Conservation (phyloP, 1,140 invertebrate genomes). For the Trichonephila clavipes region DNA sequence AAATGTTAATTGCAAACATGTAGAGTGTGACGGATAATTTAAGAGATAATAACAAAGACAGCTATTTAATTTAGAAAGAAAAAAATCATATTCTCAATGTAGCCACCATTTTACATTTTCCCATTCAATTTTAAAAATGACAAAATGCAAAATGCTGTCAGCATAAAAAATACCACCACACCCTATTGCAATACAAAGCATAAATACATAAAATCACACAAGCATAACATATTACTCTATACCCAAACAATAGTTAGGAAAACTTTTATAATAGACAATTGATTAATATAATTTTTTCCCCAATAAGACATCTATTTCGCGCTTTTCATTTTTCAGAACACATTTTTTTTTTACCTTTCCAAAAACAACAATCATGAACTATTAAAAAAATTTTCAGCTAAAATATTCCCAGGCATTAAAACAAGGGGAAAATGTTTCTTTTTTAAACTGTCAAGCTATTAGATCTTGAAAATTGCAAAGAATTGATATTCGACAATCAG, state of each 20-base stretch:
- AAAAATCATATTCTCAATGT: background rate
- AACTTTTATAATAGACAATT: conserved; percentile 14
- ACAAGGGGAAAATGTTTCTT: background rate
- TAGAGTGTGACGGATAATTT: background rate
- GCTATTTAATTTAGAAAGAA: background rate
- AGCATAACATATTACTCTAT: background rate
- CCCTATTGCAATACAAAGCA: background rate
- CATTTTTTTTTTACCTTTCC: background rate
- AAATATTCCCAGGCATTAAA: background rate
- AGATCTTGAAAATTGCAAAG: background rate
- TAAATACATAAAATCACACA: background rate
- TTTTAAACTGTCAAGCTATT: background rate
- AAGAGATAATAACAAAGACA: background rate
- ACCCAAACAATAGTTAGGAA: background rate
- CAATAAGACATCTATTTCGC: background rate
- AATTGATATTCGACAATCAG: background rate
- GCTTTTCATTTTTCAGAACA: background rate
- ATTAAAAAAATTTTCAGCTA: background rate
- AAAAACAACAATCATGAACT: background rate
- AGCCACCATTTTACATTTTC: background rate
- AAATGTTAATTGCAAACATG: background rate
- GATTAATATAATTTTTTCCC: background rate
- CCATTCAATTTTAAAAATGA: background rate
- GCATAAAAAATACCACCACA: background rate
- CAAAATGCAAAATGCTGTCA: background rate